phyloP scores from a whole-genome alignment of 2,113 vertebrate species.

The Mellivora capensis region DNA sequence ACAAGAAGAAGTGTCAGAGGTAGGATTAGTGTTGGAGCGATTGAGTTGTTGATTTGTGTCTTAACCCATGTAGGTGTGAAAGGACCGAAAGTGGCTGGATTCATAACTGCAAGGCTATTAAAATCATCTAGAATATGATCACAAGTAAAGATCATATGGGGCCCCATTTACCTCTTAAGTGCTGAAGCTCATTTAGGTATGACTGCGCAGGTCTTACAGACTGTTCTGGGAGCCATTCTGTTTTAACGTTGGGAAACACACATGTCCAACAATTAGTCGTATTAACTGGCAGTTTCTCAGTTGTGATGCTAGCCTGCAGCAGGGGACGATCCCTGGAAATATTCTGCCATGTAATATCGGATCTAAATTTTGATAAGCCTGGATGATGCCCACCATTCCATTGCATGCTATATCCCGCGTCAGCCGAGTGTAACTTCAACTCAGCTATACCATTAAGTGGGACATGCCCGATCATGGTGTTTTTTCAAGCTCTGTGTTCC shows the following conservation, averaged over 20 bases:
- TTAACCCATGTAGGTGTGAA: background rate
- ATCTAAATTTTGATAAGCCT: background rate
- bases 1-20: background rate
- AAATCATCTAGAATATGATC: background rate
- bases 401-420: background rate
- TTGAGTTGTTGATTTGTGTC: background rate
- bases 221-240: background rate
- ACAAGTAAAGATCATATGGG: background rate
- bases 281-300: background rate
- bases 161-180: background rate
- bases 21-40: background rate
- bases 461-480: background rate
- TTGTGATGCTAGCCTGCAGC: background rate
- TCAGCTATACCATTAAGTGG: background rate
- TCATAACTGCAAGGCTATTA: background rate
- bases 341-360: background rate
- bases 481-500: background rate
- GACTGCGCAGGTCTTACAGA: background rate
- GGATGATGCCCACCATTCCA: background rate
- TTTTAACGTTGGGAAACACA: background rate
- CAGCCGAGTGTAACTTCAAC: background rate
- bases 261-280: background rate
- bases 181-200: background rate
- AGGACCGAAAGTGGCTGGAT: background rate
- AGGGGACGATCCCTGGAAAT: background rate